Evolutionary conservation across 2,113 vertebrate genomes (phyloP).

Genomic region (Apistogramma diplotaenia): DNA sequence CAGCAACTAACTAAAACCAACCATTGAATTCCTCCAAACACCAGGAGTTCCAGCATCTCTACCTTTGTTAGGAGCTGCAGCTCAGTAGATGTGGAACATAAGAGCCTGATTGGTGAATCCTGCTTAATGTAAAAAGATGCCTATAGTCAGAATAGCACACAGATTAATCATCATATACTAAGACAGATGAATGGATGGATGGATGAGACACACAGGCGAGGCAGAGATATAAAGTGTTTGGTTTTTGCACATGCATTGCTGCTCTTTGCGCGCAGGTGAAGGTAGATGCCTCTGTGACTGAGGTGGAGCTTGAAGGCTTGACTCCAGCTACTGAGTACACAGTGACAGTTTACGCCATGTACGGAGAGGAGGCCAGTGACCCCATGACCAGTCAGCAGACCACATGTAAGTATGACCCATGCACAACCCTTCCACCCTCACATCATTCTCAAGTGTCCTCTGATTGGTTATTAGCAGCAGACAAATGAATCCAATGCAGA

Average conservation of each 20-base stretch:
- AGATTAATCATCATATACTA: not conserved
- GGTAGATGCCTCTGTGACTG: constrained; percentile 81
- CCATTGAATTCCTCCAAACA: not conserved
- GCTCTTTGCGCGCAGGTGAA: constrained; percentile 81
- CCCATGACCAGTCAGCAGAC: constrained; percentile 93
- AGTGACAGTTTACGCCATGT: constrained; percentile 94
- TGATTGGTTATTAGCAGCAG: not conserved
- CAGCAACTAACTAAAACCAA: too few species aligned
- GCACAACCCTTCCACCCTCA: not conserved
- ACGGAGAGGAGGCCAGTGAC: constrained; percentile 97
- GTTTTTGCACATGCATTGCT: not conserved
- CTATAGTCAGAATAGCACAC: not conserved
- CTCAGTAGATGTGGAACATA: not conserved
- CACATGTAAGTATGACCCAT: constrained; percentile 79
- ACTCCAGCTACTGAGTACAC: constrained; percentile 93
- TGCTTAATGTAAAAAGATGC: not conserved
- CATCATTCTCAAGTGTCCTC: not conserved
- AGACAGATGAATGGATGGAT: not conserved
- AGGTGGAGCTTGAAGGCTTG: constrained; percentile 85
- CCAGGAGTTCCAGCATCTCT: not conserved
- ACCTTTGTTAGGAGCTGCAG: not conserved
- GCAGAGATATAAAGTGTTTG: not conserved
- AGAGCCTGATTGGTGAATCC: not conserved
- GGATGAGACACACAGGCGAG: not conserved
- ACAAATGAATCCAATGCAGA: not conserved